A percentile compares a stretch with the other conserved stretches of the same genome.
These are phyloP conservation scores for Ylistrum balloti DNA, from an alignment of 1,140 invertebrate species.

Conservation along the genomic window DNA sequence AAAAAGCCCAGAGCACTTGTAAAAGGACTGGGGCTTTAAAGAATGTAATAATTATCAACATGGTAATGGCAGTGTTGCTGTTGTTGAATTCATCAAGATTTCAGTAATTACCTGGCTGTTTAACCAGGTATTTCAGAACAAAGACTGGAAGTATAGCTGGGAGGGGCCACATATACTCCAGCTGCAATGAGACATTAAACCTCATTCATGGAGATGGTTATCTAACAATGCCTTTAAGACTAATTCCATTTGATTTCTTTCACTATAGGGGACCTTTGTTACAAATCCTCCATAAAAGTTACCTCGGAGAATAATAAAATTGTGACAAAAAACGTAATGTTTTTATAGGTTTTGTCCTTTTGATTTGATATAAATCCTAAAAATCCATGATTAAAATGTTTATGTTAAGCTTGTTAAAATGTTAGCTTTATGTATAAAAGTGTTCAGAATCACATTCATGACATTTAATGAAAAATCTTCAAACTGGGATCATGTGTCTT, in stretches of 20 bases:
- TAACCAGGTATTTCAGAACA: neutral
- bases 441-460: too few species aligned
- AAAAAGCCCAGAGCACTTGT: neutral
- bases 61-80: neutral
- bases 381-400: neutral
- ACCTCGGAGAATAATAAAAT: neutral
- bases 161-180: neutral
- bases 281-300: neutral
- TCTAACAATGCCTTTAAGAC: neutral
- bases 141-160: neutral
- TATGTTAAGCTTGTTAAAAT: neutral
- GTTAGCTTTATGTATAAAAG: neutral
- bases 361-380: neutral
- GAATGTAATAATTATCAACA: neutral
- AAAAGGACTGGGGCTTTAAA: neutral
- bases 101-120: neutral
- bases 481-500: neutral
- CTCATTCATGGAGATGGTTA: neutral
- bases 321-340: neutral
- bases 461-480: neutral
- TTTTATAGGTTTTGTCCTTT: neutral
- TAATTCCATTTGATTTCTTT: neutral
- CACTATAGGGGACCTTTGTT: neutral
- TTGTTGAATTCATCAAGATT: neutral
- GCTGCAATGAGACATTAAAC: conserved; percentile 18